Evolutionary conservation across 2,797 vertebrate genomes (phyloP).

Genomic region (Poeciliopsis infans): DNA sequence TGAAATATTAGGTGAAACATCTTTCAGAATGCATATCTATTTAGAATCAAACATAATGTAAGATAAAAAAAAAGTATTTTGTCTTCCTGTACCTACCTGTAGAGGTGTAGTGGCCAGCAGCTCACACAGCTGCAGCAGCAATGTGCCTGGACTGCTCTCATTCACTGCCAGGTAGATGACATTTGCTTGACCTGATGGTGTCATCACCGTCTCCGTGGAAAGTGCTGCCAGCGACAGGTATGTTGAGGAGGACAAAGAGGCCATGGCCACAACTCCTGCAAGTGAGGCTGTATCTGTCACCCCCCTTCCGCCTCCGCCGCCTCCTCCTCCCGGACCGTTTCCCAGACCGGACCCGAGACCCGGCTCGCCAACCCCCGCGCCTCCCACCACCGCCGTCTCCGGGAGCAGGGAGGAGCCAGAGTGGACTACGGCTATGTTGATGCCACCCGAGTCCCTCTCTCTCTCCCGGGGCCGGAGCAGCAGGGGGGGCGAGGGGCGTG

Average conservation of each 20-base stretch:
- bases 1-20: background rate
- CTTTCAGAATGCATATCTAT: background rate
- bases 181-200: slow-evolving; percentile 82
- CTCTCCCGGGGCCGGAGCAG: slow-evolving; percentile 85
- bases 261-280: slow-evolving; percentile 48
- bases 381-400: slow-evolving; percentile 78
- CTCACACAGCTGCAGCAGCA: slow-evolving; percentile 93
- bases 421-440: slow-evolving; percentile 92
- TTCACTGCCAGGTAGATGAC: slow-evolving; percentile 88
- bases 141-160: slow-evolving; percentile 91
- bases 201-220: slow-evolving; percentile 82
- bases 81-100: slow-evolving; percentile 70
- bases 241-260: slow-evolving; percentile 45
- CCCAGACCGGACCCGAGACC: slow-evolving; percentile 63
- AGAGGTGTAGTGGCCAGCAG: slow-evolving; percentile 91
- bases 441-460: slow-evolving; percentile 87
- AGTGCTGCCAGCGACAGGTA: slow-evolving; percentile 74
- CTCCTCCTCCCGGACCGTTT: slow-evolving; percentile 66
- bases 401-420: slow-evolving; percentile 86
- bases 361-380: slow-evolving; percentile 69
- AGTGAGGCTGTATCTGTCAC: slow-evolving; percentile 59
- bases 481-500: slow-evolving; percentile 90
- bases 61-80: background rate
- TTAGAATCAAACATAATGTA: background rate
- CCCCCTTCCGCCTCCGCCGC: slow-evolving; percentile 49